A percentile compares a stretch with the other conserved stretches of the same genome.
phyloP scores from a whole-genome alignment of 2,888 invertebrate genomes.

The Seladonia tumulorum region DNA sequence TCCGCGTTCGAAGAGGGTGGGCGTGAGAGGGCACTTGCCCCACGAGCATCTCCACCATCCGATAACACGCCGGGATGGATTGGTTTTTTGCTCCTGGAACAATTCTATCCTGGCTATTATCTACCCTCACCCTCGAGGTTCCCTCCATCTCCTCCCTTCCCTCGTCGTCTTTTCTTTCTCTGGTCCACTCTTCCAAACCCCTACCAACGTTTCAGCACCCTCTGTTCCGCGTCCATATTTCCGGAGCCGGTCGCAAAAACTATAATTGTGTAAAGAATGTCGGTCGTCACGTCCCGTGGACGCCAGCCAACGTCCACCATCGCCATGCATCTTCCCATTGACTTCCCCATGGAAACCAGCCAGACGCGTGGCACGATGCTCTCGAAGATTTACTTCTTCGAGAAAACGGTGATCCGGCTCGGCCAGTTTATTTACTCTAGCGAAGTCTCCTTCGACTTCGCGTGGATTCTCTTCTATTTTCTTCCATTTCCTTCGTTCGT shows the following conservation, averaged over 20 bases:
- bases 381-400: slow-evolving; percentile 42
- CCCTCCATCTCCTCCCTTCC: slow-evolving; percentile 41
- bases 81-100: slow-evolving; percentile 80
- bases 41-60: slow-evolving; percentile 75
- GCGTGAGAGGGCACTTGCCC: slow-evolving; percentile 52
- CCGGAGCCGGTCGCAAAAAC: slow-evolving; percentile 76
- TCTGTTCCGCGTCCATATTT: slow-evolving; percentile 73
- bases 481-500: not conserved
- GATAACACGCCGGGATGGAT: slow-evolving; percentile 81
- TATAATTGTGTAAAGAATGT: slow-evolving; percentile 81
- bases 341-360: slow-evolving; percentile 50
- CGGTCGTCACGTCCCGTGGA: slow-evolving; percentile 60
- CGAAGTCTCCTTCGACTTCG: not conserved
- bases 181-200: slow-evolving; percentile 41
- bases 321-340: slow-evolving; percentile 63
- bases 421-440: not conserved
- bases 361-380: slow-evolving; percentile 47
- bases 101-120: slow-evolving; percentile 81
- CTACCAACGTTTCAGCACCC: slow-evolving; percentile 27
- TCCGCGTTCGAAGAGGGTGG: slow-evolving; percentile 58
- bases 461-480: not conserved
- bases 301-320: slow-evolving; percentile 60
- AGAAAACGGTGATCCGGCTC: not conserved
- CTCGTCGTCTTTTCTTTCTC: slow-evolving; percentile 24
- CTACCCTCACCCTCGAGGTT: slow-evolving; percentile 69